Percentiles rank a stretch among this genome's conserved stretches.
phyloP scores from a whole-genome alignment of 2,113 vertebrate species.

The Hassar affinis region DNA sequence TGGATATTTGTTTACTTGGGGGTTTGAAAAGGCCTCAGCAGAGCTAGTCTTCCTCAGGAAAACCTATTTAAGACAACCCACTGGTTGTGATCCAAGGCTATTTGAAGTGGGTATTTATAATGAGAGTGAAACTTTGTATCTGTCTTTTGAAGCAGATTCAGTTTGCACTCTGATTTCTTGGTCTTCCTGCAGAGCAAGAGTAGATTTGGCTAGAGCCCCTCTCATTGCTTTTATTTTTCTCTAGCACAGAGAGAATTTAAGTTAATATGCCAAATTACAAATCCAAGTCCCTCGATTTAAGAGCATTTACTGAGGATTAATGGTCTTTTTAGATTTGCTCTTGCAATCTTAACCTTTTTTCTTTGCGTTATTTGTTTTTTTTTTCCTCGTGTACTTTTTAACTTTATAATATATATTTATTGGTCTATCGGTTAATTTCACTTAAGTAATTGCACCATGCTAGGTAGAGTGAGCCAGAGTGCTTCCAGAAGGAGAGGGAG shows the following conservation, averaged over 20 bases:
- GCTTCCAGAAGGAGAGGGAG: constrained; percentile 33
- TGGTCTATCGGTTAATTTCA: constrained; percentile 59
- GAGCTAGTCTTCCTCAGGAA: constrained; percentile 9
- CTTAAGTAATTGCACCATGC: constrained; percentile 61
- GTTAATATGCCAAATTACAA: constrained; percentile 64
- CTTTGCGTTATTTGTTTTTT: constrained; percentile 37
- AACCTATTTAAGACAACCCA: constrained; percentile 18
- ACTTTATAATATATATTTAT: constrained; percentile 61
- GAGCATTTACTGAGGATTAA: constrained; percentile 62
- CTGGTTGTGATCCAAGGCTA: constrained; percentile 31
- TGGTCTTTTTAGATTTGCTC: constrained; percentile 57
- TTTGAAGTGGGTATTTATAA: constrained; percentile 47
- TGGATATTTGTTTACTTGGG: background rate
- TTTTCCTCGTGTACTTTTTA: constrained; percentile 45
- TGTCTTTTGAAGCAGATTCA: constrained; percentile 51
- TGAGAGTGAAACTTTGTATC: constrained; percentile 49
- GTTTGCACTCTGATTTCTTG: constrained; percentile 45
- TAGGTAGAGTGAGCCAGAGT: constrained; percentile 59
- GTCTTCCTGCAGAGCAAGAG: constrained; percentile 52
- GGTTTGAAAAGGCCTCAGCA: constrained; percentile 24
- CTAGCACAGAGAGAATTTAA: constrained; percentile 57
- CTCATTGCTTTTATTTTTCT: constrained; percentile 45
- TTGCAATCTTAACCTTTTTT: constrained; percentile 52
- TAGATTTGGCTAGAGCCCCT: constrained; percentile 50
- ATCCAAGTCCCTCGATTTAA: constrained; percentile 62